Evolutionary conservation across 2,888 invertebrate species (phyloP).

Genomic region (Acronicta psi): DNA sequence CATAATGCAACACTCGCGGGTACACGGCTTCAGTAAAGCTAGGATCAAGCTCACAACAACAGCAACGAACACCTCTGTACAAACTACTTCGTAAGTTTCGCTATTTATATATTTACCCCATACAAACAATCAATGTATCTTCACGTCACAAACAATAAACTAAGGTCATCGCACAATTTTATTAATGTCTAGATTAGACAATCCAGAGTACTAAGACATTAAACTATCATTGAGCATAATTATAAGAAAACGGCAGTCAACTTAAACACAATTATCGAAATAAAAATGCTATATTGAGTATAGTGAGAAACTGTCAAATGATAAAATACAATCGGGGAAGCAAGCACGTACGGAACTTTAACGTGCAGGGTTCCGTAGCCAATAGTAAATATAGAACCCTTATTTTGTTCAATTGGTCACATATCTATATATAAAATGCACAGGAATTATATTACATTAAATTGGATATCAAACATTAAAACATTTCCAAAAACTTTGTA

Average conservation of each 20-base stretch:
- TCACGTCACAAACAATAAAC: constrained; percentile 68
- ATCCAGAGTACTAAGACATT: constrained; percentile 67
- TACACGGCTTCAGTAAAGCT: constrained; percentile 14
- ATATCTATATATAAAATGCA: constrained; percentile 41
- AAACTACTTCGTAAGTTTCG: constrained; percentile 27
- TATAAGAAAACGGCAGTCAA: constrained; percentile 85
- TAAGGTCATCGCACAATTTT: constrained; percentile 77
- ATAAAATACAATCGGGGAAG: constrained; percentile 62
- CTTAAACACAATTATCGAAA: constrained; percentile 73
- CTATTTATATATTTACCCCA: constrained; percentile 11
- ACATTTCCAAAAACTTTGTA: constrained; percentile 53
- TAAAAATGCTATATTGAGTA: constrained; percentile 86
- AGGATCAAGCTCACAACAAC: constrained; percentile 19
- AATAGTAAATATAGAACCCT: constrained; percentile 43
- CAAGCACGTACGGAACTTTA: constrained; percentile 57
- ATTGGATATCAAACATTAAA: constrained; percentile 51
- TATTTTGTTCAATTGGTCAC: constrained; percentile 48
- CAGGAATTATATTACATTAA: constrained; percentile 44
- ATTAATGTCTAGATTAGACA: constrained; percentile 69
- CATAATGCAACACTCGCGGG: constrained; percentile 19
- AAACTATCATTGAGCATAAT: constrained; percentile 87
- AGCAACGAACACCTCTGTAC: constrained; percentile 22
- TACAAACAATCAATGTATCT: constrained; percentile 56
- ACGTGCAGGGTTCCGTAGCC: constrained; percentile 29
- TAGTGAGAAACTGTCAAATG: constrained; percentile 76